A percentile compares a stretch with the other conserved stretches of the same genome.
Evolutionary conservation across 1,140 invertebrate species (phyloP).

Genomic region (Neoseiulus cucumeris): DNA sequence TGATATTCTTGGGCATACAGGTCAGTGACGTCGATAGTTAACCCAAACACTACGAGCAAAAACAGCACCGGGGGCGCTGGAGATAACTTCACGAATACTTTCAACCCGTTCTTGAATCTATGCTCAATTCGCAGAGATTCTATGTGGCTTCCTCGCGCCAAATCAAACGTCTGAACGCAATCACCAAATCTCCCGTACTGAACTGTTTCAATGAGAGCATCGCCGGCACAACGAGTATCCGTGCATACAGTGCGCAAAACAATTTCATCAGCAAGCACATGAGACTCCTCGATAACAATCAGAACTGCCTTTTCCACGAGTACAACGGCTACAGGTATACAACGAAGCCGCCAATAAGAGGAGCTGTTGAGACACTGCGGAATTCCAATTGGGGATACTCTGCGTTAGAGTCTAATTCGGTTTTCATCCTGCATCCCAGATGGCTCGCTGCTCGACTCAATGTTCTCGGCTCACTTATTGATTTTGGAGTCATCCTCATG

Average conservation of each 20-base stretch:
- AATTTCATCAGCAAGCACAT: slow-evolving; percentile 25
- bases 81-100: not conserved
- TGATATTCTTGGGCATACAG: not conserved
- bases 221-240: slow-evolving; percentile 36
- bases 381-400: not conserved
- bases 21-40: not conserved
- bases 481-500: slow-evolving; percentile 10
- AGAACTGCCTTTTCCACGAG: slow-evolving; percentile 30
- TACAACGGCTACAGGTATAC: slow-evolving; percentile 25
- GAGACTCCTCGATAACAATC: slow-evolving; percentile 33
- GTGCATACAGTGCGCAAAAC: slow-evolving; percentile 28
- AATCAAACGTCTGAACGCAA: slow-evolving; percentile 80
- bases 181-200: slow-evolving; percentile 91
- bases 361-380: not conserved
- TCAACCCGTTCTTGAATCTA: not conserved
- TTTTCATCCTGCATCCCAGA: slow-evolving; percentile 13
- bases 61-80: not conserved
- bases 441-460: slow-evolving; percentile 29
- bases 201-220: slow-evolving; percentile 91
- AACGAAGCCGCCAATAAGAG: not conserved
- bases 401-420: not conserved
- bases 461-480: slow-evolving; percentile 25
- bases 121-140: slow-evolving; percentile 44
- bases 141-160: slow-evolving; percentile 84
- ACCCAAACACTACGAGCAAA: not conserved